A percentile compares a stretch with the other conserved stretches of the same genome.
These are phyloP conservation scores for Lepidurus couesii DNA, from an alignment of 1,140 invertebrate genomes.

Conservation along the genomic window DNA sequence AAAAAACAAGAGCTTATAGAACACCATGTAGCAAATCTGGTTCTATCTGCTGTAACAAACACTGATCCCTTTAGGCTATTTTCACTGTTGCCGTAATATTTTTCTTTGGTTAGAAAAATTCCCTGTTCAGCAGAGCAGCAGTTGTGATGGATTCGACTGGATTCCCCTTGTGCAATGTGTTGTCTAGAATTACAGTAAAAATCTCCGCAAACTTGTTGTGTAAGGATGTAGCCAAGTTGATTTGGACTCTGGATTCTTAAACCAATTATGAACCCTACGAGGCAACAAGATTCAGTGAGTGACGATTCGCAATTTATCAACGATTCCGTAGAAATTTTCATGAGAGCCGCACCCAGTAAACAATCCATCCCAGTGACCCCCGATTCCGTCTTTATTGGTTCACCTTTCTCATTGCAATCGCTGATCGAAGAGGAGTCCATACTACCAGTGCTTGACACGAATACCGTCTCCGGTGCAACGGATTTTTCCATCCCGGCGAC, in stretches of 20 bases:
- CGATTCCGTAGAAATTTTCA: background rate
- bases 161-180: no score
- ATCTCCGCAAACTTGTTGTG: no score
- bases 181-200: no score
- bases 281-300: background rate
- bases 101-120: no score
- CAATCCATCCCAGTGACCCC: background rate
- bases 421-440: background rate
- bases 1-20: background rate
- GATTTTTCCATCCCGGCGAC: background rate
- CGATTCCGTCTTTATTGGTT: background rate
- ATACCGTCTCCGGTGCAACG: background rate
- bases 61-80: no score
- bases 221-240: no score
- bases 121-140: no score
- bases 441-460: background rate
- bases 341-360: background rate
- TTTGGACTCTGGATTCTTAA: background rate
- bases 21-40: background rate
- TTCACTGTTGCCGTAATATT: no score
- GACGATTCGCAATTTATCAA: background rate
- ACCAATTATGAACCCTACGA: background rate
- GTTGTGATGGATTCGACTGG: no score
- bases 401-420: background rate
- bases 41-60: background rate